Base-by-base conservation (phyloP, 2,113 vertebrate genomes). In the Macquaria ambigua region DNA sequence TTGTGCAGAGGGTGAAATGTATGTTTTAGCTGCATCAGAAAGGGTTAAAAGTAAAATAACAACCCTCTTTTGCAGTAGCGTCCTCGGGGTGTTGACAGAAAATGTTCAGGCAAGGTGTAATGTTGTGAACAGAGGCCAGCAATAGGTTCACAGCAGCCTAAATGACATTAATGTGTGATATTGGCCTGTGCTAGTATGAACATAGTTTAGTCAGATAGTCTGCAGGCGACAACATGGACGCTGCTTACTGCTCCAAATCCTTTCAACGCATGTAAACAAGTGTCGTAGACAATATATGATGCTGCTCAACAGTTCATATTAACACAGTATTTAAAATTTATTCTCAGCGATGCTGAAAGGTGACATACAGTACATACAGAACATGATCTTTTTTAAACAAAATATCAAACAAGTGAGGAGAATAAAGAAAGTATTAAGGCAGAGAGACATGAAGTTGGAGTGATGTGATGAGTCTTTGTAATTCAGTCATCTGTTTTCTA, bases 251-350 rank as follows among this genome's bases (percentile, higher is more conserved):
- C 64, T 63, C n/a, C 43, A 21, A 8, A 67, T 59, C 41, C n/a
- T 63, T 52, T 53, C 2, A 1, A 50, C 4, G 1, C 18, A 50
- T 4, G 46, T 8, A 14, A 74, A 41, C 16, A 37, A 37, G 34
- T 21, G 58, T 23, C 2, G 1, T 5, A 67, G 5, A 62, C 39
- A 72, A 84, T 0, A 71, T 16, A 74, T 52, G 61, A 88, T 41
- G 3, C 23, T 9, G 37, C 67, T 63, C 55, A 34, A 56, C 7
- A 25, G 74, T 85, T 90, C 64, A 84, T 79, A 66, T 77, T 41
- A 79, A 87, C 84, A 76, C 73, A 75, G 63, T 77, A 74, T 77
- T 91, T 83, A 4, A 85, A 83, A 79, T 93, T 78, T 90, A 90
- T 90, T 88, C n/a, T 76, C 67, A 73, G 56, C 15, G 46, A 75